Percentiles rank a stretch among this genome's conserved stretches.
Conservation (phyloP, 2,797 vertebrate species). For the Micropoecilia bifurca region DNA sequence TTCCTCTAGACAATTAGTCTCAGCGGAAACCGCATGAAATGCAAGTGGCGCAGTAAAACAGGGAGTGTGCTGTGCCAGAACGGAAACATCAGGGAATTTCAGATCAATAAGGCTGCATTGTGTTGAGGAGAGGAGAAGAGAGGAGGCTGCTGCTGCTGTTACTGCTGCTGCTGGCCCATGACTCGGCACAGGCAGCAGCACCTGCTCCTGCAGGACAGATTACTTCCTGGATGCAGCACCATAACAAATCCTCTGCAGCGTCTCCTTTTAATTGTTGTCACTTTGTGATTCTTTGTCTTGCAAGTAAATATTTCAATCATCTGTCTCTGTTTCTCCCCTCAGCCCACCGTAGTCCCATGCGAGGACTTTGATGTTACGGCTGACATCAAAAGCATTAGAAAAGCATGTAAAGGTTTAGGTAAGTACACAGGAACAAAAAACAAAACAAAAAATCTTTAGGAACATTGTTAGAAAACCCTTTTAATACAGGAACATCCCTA, state of each 20-base stretch:
- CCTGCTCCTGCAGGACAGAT: conserved; percentile 56
- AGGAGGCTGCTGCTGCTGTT: conserved; percentile 6
- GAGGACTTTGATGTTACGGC: conserved; percentile 82
- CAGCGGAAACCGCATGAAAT: too few relatives aligned
- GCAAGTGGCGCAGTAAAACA: conserved; percentile 38
- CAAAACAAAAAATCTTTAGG: too few relatives aligned
- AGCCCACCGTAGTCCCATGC: conserved; percentile 82
- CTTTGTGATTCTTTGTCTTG: background rate
- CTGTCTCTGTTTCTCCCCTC: conserved; percentile 14
- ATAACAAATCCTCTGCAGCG: background rate
- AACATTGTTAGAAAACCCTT: background rate
- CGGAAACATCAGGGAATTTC: conserved; percentile 29
- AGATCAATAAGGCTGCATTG: conserved; percentile 75
- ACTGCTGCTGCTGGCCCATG: conserved; percentile 45
- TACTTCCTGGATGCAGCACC: conserved; percentile 1
- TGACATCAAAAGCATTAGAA: conserved; percentile 83
- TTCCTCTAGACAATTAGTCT: background rate
- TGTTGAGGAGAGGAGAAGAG: conserved; percentile 20
- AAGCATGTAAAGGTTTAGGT: conserved; percentile 85
- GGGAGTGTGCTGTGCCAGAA: conserved; percentile 4
- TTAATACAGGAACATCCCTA: background rate
- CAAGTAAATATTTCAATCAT: background rate
- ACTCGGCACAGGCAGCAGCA: conserved; percentile 75
- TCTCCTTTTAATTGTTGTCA: background rate
- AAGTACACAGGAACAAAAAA: conserved; percentile 36